Percentiles rank a stretch among this genome's conserved stretches.
These are phyloP conservation scores for Esox lucius DNA, from an alignment of 2,797 vertebrate species.

Conservation along the genomic window DNA sequence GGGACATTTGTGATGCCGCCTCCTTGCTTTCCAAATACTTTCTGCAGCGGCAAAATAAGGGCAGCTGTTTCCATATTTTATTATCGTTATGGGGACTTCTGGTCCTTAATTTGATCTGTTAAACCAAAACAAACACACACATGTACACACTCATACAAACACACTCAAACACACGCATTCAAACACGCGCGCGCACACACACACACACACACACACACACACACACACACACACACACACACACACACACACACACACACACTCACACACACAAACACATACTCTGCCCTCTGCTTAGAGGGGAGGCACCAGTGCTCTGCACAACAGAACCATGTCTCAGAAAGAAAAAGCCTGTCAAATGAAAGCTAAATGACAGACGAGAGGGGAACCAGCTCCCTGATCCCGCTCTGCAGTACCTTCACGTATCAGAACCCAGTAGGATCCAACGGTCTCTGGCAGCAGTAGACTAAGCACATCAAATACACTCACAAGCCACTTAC, in stretches of 20 bases:
- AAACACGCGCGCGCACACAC: slow-evolving; percentile 1
- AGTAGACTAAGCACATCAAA: slow-evolving; percentile 32
- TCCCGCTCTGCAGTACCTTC: slow-evolving; percentile 25
- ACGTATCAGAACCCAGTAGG: slow-evolving; percentile 26
- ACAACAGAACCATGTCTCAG: slow-evolving; percentile 13
- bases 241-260: slow-evolving; percentile 1
- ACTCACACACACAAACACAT: not conserved
- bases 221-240: not conserved
- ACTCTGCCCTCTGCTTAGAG: not conserved
- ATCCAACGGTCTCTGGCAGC: not conserved
- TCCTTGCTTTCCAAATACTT: not conserved
- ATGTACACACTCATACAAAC: not conserved
- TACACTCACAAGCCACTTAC: slow-evolving; percentile 41
- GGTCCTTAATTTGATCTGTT: too few species aligned
- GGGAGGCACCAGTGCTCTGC: not conserved
- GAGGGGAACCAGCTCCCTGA: not conserved
- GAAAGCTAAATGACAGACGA: slow-evolving; percentile 14
- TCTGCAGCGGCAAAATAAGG: not conserved
- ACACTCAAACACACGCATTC: not conserved
- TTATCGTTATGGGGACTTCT: too few species aligned
- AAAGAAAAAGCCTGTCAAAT: slow-evolving; percentile 9
- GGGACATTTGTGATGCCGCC: too few species aligned
- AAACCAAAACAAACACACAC: slow-evolving; percentile 5
- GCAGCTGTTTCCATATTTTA: not conserved
- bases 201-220: not conserved